Base-by-base conservation (phyloP, 2,797 vertebrate species). In the Clarias pachynema region DNA sequence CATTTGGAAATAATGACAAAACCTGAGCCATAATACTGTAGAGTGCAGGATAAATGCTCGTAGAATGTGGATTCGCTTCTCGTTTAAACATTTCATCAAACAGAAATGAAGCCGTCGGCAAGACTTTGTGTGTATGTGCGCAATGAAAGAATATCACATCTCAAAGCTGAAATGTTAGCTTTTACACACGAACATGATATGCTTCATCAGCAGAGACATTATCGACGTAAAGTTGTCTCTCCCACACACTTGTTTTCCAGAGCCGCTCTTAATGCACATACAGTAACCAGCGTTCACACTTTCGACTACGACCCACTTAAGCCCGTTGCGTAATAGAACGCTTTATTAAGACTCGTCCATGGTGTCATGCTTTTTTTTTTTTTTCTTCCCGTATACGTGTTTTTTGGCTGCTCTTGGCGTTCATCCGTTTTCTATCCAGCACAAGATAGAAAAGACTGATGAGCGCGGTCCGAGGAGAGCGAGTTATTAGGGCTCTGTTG, bases 371-470 rank as follows among this genome's bases (percentile, higher is more conserved):
- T 18, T 37, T 2, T 62, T 12, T 79, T 18, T 24, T 22, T 20
- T 44, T 49, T 20, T 8, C 37, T 66, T 9, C 16, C 26, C 59
- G n/a, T 53, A 15, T 7, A 24, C 15, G 29, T 78, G 29, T 24
- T 15, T 84, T 53, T 75, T 31, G 20, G 26, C 53, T 79, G 10
- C 60, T 26, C 18, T 16, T 68, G 57, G 49, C 86, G 85, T 81
- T 80, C 69, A 57, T 68, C 84, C 83, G 34, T 59, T 86, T 85
- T 49, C 44, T 49, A 2, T 49, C 44, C 80, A 79, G 77, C 49
- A 73, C 66, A 24, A 40, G 75, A 56, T 66, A 74, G 81, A 84
- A 73, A 69, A 79, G 81, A 86, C 63, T 79, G 83, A 86, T 34
- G 79, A 56, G 62, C 49, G 20, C 34, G 77, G 56, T 78, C 40